Percentiles rank a stretch among this genome's conserved stretches.
Conservation (phyloP, 2,797 vertebrate species). For the Sebastes nivosus region DNA sequence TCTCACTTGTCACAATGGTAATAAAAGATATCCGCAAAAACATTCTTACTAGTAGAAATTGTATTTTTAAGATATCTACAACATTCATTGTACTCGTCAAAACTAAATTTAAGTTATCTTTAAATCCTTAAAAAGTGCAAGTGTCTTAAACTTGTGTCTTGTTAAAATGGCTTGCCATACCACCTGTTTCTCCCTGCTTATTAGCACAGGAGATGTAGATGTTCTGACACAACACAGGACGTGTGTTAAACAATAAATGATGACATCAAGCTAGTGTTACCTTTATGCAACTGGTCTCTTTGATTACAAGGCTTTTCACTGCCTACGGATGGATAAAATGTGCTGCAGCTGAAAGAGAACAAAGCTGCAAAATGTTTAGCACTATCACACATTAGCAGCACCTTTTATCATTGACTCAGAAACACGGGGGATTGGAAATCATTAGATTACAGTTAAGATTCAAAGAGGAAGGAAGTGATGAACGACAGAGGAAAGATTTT, state of each 20-base stretch:
- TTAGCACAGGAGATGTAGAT: neutral
- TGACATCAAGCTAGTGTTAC: constrained; percentile 13
- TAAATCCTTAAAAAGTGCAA: no score
- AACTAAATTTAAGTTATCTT: no score
- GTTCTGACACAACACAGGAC: neutral
- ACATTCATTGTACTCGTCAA: no score
- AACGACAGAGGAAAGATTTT: neutral
- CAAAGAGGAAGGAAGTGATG: constrained; percentile 1
- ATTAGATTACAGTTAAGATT: constrained; percentile 4
- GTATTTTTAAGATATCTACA: no score
- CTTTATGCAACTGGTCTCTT: neutral
- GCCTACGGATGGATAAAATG: constrained; percentile 19
- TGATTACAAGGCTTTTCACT: neutral
- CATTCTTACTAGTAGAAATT: no score
- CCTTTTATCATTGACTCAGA: constrained; percentile 12
- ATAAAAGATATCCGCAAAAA: no score
- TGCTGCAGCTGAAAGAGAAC: neutral
- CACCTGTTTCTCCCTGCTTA: neutral
- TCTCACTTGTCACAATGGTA: no score
- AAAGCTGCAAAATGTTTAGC: neutral
- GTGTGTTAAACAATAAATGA: neutral
- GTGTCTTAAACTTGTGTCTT: no score
- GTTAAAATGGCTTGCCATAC: no score
- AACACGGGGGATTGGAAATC: constrained; percentile 10
- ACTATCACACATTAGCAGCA: neutral